These are phyloP conservation scores for Oreochromis aureus DNA, from an alignment of 2,113 vertebrate genomes.

Conservation along the genomic window DNA sequence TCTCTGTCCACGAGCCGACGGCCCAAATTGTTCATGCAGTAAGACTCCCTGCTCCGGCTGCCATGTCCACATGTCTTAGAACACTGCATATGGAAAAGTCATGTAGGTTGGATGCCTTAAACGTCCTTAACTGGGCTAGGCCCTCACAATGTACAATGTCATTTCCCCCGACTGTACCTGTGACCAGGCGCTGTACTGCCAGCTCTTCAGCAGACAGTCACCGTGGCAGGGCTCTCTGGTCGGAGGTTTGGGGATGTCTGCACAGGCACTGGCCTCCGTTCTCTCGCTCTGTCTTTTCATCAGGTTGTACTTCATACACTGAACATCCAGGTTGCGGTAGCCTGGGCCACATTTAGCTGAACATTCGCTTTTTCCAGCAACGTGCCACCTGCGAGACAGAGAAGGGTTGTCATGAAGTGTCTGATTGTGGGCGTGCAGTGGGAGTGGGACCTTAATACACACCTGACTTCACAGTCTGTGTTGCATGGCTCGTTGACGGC, in stretches of 20 bases:
- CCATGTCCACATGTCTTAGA: slow-evolving; percentile 87
- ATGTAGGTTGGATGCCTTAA: not conserved
- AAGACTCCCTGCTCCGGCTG: slow-evolving; percentile 80
- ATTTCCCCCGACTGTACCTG: slow-evolving; percentile 73
- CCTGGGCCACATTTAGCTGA: slow-evolving; percentile 87
- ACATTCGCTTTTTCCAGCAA: slow-evolving; percentile 86
- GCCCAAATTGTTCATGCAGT: slow-evolving; percentile 86
- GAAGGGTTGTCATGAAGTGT: not conserved
- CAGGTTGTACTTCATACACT: slow-evolving; percentile 84
- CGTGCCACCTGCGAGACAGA: slow-evolving; percentile 79
- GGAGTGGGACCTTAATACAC: not conserved
- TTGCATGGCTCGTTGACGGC: slow-evolving; percentile 82
- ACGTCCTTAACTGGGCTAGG: not conserved
- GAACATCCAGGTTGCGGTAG: slow-evolving; percentile 79
- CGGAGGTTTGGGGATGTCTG: slow-evolving; percentile 79
- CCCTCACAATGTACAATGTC: not conserved
- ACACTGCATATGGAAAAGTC: slow-evolving; percentile 70
- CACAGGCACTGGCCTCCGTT: slow-evolving; percentile 76
- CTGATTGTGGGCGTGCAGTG: not conserved
- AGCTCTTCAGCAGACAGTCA: slow-evolving; percentile 82
- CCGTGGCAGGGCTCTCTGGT: slow-evolving; percentile 84
- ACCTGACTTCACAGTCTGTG: slow-evolving; percentile 92
- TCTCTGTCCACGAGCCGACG: slow-evolving; percentile 80
- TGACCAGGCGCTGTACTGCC: slow-evolving; percentile 93
- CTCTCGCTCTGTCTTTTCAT: slow-evolving; percentile 74